Evolutionary conservation across 2,888 invertebrate genomes (phyloP).

Genomic region (Drosophila hamatofila): DNA sequence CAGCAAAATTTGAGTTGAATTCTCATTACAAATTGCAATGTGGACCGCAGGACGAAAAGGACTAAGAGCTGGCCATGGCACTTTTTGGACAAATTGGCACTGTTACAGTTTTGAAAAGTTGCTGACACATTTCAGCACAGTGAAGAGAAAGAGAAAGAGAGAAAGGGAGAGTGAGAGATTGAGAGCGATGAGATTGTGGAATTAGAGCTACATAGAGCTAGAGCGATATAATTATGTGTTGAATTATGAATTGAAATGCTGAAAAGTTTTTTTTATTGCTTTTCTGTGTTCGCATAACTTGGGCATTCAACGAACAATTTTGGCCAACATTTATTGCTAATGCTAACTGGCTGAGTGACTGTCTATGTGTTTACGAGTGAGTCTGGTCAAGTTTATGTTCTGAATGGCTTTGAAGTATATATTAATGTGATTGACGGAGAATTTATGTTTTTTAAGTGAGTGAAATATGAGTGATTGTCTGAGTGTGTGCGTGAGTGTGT

Average conservation of each 20-base stretch:
- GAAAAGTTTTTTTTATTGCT: constrained; percentile 71
- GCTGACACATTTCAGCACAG: constrained; percentile 64
- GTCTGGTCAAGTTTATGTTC: constrained; percentile 12
- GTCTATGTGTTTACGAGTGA: constrained; percentile 15
- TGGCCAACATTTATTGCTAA: constrained; percentile 71
- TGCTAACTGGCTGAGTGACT: constrained; percentile 35
- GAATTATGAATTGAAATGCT: constrained; percentile 77
- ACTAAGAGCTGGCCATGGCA: constrained; percentile 39
- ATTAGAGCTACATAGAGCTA: constrained; percentile 29
- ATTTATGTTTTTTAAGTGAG: background rate
- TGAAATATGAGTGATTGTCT: background rate
- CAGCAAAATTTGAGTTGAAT: constrained; percentile 70
- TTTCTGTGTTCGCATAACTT: constrained; percentile 57
- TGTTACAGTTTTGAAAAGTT: constrained; percentile 74
- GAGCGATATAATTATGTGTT: constrained; percentile 70
- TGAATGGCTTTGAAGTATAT: constrained; percentile 38
- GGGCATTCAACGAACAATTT: constrained; percentile 60
- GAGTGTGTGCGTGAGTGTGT: background rate
- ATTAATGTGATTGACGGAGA: constrained; percentile 57
- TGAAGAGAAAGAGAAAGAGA: background rate
- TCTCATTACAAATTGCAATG: constrained; percentile 61
- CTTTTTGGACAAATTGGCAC: constrained; percentile 71
- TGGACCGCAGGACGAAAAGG: constrained; percentile 8
- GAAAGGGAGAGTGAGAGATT: constrained; percentile 8
- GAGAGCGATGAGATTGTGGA: background rate